Conservation (phyloP, 2,888 invertebrate species). For the Heliconius ethilla region DNA sequence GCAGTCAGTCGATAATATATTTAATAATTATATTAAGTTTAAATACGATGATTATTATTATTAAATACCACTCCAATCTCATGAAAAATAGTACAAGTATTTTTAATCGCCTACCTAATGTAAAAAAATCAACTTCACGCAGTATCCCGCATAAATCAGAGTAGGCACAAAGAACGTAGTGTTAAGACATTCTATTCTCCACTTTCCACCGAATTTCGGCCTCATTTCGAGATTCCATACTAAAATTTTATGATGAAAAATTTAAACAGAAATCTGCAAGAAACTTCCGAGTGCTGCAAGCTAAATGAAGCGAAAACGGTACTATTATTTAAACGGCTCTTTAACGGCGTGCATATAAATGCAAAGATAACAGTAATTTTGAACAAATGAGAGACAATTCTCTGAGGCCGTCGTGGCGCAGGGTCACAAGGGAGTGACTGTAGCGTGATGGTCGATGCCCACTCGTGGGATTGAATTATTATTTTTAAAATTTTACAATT, state of each 20-base stretch:
- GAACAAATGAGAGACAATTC: constrained; percentile 53
- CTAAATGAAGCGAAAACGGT: constrained; percentile 42
- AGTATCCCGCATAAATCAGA: background rate
- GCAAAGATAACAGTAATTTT: constrained; percentile 46
- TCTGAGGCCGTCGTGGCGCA: constrained; percentile 17
- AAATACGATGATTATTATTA: no score
- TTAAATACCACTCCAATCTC: no score
- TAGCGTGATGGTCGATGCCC: no score
- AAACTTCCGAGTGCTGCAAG: background rate
- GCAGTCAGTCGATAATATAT: no score
- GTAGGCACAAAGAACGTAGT: background rate
- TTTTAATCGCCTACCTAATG: no score
- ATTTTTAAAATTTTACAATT: no score
- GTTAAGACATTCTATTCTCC: background rate
- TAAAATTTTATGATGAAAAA: constrained; percentile 1
- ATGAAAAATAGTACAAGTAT: no score
- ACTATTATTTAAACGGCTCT: constrained; percentile 44
- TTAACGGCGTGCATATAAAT: constrained; percentile 45
- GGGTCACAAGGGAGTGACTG: no score
- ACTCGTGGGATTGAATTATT: no score
- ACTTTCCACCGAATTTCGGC: background rate
- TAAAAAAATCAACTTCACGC: background rate
- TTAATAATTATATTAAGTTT: no score
- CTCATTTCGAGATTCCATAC: background rate
- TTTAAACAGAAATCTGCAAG: constrained; percentile 17